phyloP scores from a whole-genome alignment of 2,888 invertebrate species.

The Tridacna gigas region DNA sequence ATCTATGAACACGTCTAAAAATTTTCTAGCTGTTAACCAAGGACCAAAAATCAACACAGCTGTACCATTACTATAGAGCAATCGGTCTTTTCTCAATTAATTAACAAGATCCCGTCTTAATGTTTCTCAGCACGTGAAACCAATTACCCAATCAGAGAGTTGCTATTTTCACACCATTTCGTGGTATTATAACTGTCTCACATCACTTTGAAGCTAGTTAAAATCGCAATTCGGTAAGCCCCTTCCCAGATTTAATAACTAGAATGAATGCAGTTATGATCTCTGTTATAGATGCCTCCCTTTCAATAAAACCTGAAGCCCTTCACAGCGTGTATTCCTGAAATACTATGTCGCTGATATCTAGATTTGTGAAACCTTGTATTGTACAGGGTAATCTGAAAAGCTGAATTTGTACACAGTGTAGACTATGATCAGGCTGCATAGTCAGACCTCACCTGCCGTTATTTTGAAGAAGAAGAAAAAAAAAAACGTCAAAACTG shows the following conservation, averaged over 20 bases:
- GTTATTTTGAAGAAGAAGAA: no score
- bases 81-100: slow-evolving; percentile 36
- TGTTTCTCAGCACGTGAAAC: slow-evolving; percentile 44
- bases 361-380: no score
- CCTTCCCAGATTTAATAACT: slow-evolving; percentile 19
- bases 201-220: slow-evolving; percentile 25
- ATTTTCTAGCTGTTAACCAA: no score
- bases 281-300: slow-evolving; percentile 15
- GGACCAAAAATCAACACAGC: slow-evolving; percentile 4
- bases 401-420: no score
- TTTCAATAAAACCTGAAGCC: slow-evolving; percentile 21
- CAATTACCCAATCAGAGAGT: slow-evolving; percentile 28
- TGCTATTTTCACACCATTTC: slow-evolving; percentile 48
- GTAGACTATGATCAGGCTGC: no score
- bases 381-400: no score
- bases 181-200: slow-evolving; percentile 16
- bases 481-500: no score
- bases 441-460: no score
- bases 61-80: not conserved
- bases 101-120: slow-evolving; percentile 37
- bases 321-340: not conserved
- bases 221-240: slow-evolving; percentile 29
- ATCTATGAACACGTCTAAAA: no score
- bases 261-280: slow-evolving; percentile 25
- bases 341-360: not conserved